Evolutionary conservation across 1,140 invertebrate genomes (phyloP).

Genomic region (Lepidurus couesii): DNA sequence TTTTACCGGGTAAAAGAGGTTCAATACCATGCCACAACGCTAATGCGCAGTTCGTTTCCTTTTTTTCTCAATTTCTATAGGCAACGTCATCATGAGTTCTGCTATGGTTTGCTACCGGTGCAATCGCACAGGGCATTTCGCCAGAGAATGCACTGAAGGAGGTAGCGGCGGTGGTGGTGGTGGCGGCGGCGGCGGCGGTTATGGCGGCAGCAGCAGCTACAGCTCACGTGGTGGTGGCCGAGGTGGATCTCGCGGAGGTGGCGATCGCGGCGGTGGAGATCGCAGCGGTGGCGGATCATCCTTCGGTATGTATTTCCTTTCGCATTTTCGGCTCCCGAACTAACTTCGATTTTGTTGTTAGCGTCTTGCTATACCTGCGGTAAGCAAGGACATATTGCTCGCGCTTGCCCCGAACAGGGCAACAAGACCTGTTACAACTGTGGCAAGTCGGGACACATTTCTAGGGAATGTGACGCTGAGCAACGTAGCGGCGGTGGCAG

Average conservation of each 20-base stretch:
- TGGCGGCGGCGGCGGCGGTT: constrained; percentile 65
- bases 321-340: constrained; percentile 24
- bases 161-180: constrained; percentile 53
- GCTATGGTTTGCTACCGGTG: constrained; percentile 77
- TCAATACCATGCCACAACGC: background rate
- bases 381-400: constrained; percentile 78
- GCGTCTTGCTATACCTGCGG: constrained; percentile 83
- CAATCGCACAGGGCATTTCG: constrained; percentile 87
- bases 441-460: constrained; percentile 81
- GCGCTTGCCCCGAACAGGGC: constrained; percentile 70
- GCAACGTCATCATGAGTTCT: background rate
- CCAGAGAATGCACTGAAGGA: constrained; percentile 82
- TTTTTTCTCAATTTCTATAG: background rate
- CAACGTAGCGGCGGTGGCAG: constrained; percentile 36
- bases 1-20: background rate
- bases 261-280: constrained; percentile 27
- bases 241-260: constrained; percentile 25
- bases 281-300: constrained; percentile 23
- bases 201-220: background rate
- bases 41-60: background rate
- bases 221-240: constrained; percentile 30
- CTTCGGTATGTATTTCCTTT: background rate
- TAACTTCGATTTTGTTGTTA: constrained; percentile 31
- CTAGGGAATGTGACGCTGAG: constrained; percentile 65
- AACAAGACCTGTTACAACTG: constrained; percentile 78